These are phyloP conservation scores for Otolemur crassicaudatus DNA, from an alignment of 2,797 vertebrate species.

Conservation along the genomic window DNA sequence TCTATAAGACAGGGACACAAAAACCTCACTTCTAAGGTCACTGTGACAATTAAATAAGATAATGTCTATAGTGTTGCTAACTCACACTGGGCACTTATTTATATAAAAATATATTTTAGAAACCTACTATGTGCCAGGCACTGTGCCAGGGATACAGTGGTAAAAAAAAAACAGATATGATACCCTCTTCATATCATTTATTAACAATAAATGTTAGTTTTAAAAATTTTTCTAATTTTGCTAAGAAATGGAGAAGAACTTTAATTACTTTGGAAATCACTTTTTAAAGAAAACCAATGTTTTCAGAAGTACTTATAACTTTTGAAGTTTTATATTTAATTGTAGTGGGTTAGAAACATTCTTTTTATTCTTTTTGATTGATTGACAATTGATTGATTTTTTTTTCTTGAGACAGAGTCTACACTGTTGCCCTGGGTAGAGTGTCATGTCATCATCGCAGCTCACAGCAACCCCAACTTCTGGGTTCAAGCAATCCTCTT, in stretches of 20 bases:
- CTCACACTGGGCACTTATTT: background rate
- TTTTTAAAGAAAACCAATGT: background rate
- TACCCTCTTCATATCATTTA: background rate
- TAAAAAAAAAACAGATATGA: background rate
- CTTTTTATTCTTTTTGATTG: background rate
- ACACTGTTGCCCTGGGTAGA: no score
- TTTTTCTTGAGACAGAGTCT: background rate
- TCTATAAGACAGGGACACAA: background rate
- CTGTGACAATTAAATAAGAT: background rate
- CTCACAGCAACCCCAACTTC: no score
- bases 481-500: no score
- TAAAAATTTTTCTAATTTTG: background rate
- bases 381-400: background rate
- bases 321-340: slow-evolving; percentile 21
- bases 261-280: background rate
- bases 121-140: background rate
- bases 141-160: background rate
- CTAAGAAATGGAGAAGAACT: background rate
- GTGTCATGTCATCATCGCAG: no score
- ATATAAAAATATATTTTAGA: background rate
- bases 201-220: background rate
- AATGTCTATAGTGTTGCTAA: background rate
- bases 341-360: background rate
- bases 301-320: background rate
- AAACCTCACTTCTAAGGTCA: background rate